Base-by-base conservation (phyloP, 2,888 invertebrate species). In the Herminia tarsipennalis region DNA sequence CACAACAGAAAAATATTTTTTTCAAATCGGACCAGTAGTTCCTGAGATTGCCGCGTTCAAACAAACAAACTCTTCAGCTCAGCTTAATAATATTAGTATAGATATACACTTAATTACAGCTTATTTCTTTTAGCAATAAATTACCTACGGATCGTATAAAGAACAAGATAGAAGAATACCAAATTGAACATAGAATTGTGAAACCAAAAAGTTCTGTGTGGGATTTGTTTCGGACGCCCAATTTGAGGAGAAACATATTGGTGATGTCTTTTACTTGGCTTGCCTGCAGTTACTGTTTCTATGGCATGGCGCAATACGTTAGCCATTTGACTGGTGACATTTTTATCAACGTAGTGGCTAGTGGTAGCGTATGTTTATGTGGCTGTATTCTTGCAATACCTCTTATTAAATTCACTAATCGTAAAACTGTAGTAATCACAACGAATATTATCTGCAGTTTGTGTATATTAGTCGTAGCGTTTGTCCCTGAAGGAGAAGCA, bases 251-350 rank as follows among this genome's bases (percentile, higher is more conserved):
- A 30, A 95, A 95, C 70, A 95, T 95, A 1, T 70, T 96, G 4
- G 92, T 93, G 28, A 94, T 96, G 83, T 93, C 94, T 48, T 94
- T 95, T 66, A 93, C 93, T 59, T 97, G 96, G 97, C 86, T 95
- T 6, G 94, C 95, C 0, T 95, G 96, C 48, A 96, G 96, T 29
- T 93, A 97, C 48, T 86, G 86, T 58, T 88, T 83, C 81, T 98
- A 96, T 71, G 97, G 97, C 0, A 93, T 97, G 45, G 93, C 95
- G 0, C 95, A 96, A 71, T 96, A 95, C 71, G 94, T 96, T 29
- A 95, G 95, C 1, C 94, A 95, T 69, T 83, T 96, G 38, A 94
- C 94, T 10, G 96, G 96, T 3, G 91, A 96, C 69, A 94, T 96
- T 37, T 97, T 96, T 74, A 62, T 95, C 2, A 97, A 97, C 75